phyloP scores from a whole-genome alignment of 2,888 invertebrate genomes.

The Escarpia spicata region DNA sequence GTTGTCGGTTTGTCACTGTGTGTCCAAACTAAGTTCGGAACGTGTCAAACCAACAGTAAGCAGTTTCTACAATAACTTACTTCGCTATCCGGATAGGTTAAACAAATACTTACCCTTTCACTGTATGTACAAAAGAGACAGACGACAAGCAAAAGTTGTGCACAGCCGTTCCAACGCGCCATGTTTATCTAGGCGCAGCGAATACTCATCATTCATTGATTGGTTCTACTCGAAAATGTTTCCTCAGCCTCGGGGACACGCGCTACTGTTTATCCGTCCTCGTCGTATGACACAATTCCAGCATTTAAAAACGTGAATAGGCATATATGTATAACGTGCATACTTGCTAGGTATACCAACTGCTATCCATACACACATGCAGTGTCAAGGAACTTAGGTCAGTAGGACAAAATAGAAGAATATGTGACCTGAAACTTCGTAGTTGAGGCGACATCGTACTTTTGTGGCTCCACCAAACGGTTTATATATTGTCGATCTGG shows the following conservation, averaged over 20 bases:
- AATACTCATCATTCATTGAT: not conserved
- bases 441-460: not conserved
- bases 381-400: not conserved
- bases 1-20: not conserved
- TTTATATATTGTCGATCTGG: not conserved
- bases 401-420: not conserved
- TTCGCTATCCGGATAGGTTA: not conserved
- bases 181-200: slow-evolving; percentile 7
- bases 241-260: not conserved
- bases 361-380: not conserved
- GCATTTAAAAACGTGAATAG: not conserved
- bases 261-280: not conserved
- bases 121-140: not conserved
- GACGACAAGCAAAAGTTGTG: not conserved
- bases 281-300: not conserved
- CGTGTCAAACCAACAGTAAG: not conserved
- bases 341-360: not conserved
- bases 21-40: not conserved
- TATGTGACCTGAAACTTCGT: not conserved
- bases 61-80: not conserved
- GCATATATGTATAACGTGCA: not conserved
- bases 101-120: not conserved
- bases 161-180: not conserved
- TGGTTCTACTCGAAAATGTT: slow-evolving; percentile 13
- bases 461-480: slow-evolving; percentile 7